These are phyloP conservation scores for Drosophila santomea DNA, from an alignment of 1,140 invertebrate species.

Conservation along the genomic window DNA sequence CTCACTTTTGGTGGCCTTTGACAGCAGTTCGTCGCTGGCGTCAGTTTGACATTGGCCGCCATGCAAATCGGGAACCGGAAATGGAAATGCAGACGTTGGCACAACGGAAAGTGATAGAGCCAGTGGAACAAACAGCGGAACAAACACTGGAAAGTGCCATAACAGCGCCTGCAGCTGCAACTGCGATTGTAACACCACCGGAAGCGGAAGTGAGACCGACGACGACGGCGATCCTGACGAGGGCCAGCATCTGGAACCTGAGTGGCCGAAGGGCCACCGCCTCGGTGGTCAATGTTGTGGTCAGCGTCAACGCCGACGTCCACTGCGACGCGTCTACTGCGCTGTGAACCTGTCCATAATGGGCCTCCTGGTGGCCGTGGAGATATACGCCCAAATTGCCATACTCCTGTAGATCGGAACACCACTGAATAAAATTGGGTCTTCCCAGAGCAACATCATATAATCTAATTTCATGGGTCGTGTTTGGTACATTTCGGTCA, in stretches of 20 bases:
- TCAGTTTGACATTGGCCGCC: slow-evolving; percentile 85
- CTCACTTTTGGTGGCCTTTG: slow-evolving; percentile 84
- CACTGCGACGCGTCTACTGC: slow-evolving; percentile 84
- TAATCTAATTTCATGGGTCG: not conserved
- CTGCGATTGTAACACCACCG: not conserved
- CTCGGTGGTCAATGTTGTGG: slow-evolving; percentile 56
- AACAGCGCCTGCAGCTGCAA: slow-evolving; percentile 22
- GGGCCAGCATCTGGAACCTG: slow-evolving; percentile 55
- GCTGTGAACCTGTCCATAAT: slow-evolving; percentile 79
- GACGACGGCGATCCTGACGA: slow-evolving; percentile 44
- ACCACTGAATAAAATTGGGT: not conserved
- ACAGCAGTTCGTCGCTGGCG: slow-evolving; percentile 84
- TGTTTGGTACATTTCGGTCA: not conserved
- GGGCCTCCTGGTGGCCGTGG: slow-evolving; percentile 73
- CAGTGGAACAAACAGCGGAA: not conserved
- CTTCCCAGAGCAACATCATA: not conserved
- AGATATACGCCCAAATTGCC: slow-evolving; percentile 81
- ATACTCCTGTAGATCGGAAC: slow-evolving; percentile 68
- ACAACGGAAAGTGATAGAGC: slow-evolving; percentile 18
- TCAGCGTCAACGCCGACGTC: slow-evolving; percentile 83
- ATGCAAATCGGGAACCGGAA: slow-evolving; percentile 78
- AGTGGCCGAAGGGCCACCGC: slow-evolving; percentile 17
- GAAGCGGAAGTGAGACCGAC: slow-evolving; percentile 19
- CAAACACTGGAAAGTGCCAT: not conserved
- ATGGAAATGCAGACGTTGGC: slow-evolving; percentile 57